These are phyloP conservation scores for Zaprionus lineosus DNA, from an alignment of 2,888 invertebrate species.

Conservation along the genomic window DNA sequence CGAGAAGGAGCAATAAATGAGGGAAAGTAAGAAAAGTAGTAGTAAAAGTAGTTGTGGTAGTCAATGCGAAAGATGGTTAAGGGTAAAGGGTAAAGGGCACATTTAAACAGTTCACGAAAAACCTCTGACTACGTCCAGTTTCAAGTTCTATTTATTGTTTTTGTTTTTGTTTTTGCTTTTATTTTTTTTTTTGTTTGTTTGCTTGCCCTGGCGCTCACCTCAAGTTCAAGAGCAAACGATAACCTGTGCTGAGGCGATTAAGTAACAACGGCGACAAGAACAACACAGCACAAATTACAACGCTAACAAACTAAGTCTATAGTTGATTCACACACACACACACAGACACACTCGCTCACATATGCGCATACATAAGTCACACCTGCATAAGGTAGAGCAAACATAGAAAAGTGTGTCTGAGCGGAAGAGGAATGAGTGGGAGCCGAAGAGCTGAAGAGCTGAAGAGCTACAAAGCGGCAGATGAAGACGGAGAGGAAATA, in stretches of 20 bases:
- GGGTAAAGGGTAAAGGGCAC: not conserved
- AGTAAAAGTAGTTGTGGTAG: too few relatives aligned
- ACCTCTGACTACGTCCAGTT: constrained; percentile 33
- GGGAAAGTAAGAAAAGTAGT: not conserved
- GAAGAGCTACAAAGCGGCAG: not conserved
- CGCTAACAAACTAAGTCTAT: constrained; percentile 57
- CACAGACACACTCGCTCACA: constrained; percentile 19
- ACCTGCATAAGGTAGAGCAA: constrained; percentile 63
- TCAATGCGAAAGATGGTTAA: too few relatives aligned
- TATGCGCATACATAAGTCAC: constrained; percentile 40
- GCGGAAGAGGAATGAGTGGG: not conserved
- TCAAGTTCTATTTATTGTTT: constrained; percentile 29
- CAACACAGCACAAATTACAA: constrained; percentile 21
- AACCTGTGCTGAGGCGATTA: constrained; percentile 68
- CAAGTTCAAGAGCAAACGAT: constrained; percentile 79
- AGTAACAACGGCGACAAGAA: constrained; percentile 54
- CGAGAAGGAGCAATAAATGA: not conserved
- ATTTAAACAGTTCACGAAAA: constrained; percentile 31
- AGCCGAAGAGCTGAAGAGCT: not conserved
- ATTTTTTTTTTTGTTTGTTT: constrained; percentile 23
- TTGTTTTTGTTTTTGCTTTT: constrained; percentile 35
- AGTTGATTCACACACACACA: constrained; percentile 32
- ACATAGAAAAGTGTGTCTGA: not conserved
- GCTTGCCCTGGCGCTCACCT: constrained; percentile 51
- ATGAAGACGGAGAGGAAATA: constrained; percentile 14